Evolutionary conservation across 2,797 vertebrate species (phyloP).

Genomic region (Stomatorhinus walkeri): DNA sequence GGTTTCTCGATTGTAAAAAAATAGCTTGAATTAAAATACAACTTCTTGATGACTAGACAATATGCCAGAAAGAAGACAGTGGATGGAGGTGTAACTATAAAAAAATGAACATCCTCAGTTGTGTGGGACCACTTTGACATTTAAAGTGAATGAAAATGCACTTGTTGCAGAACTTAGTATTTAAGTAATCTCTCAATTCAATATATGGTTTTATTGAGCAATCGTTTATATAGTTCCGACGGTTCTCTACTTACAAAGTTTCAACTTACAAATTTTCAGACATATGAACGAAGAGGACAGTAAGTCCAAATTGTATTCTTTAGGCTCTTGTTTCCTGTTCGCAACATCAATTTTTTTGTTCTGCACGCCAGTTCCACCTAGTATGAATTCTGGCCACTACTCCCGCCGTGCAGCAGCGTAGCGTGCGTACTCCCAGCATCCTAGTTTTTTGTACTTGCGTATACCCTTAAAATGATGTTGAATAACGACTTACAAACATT

Average conservation of each 20-base stretch:
- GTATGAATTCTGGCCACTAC: too few species aligned
- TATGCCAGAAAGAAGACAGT: not conserved
- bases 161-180: not conserved
- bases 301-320: not conserved
- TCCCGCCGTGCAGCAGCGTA: too few species aligned
- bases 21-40: not conserved
- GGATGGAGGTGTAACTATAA: not conserved
- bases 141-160: not conserved
- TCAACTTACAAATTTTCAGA: too few species aligned
- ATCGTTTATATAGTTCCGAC: not conserved
- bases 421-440: too few species aligned
- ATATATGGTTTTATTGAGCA: not conserved
- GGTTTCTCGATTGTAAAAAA: not conserved
- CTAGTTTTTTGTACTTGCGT: too few species aligned
- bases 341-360: too few species aligned
- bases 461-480: too few species aligned
- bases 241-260: too few species aligned
- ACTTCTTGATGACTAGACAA: not conserved
- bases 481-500: too few species aligned
- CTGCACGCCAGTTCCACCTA: too few species aligned
- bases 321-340: too few species aligned
- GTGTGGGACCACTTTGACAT: not conserved
- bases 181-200: not conserved
- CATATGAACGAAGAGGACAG: not conserved
- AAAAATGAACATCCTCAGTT: not conserved